These are phyloP conservation scores for Troglohyphantes excavatus DNA, from an alignment of 2,888 invertebrate genomes.

Conservation along the genomic window DNA sequence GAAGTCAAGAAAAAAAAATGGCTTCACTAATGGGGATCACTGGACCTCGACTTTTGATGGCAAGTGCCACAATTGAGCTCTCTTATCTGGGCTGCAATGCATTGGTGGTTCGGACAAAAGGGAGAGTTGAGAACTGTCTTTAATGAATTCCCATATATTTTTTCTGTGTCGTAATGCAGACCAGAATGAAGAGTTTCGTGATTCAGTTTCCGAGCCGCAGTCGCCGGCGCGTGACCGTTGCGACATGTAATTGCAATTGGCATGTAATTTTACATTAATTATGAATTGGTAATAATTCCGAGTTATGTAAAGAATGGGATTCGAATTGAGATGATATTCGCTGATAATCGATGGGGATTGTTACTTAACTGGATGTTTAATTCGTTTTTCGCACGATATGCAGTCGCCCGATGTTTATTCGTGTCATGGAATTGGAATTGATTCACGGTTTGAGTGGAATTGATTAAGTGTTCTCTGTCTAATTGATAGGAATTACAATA, in stretches of 20 bases:
- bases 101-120: slow-evolving; percentile 53
- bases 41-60: slow-evolving; percentile 47
- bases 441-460: no score
- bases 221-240: slow-evolving; percentile 46
- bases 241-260: slow-evolving; percentile 57
- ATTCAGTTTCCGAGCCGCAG: background rate
- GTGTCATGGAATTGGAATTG: no score
- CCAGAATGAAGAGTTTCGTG: slow-evolving; percentile 35
- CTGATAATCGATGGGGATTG: slow-evolving; percentile 33
- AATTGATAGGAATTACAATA: no score
- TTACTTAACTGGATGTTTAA: slow-evolving; percentile 52
- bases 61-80: background rate
- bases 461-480: no score
- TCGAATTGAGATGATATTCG: slow-evolving; percentile 40
- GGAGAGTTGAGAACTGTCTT: slow-evolving; percentile 41
- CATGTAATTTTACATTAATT: background rate
- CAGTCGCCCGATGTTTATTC: no score
- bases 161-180: slow-evolving; percentile 33
- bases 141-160: slow-evolving; percentile 33
- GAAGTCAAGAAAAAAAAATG: slow-evolving; percentile 19
- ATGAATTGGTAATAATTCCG: slow-evolving; percentile 1
- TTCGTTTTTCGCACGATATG: slow-evolving; percentile 7
- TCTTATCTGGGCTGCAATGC: slow-evolving; percentile 61
- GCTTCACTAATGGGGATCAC: slow-evolving; percentile 43
- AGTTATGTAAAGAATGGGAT: background rate